Conservation (phyloP, 2,888 invertebrate genomes). For the Carpatolechia fugitivella region DNA sequence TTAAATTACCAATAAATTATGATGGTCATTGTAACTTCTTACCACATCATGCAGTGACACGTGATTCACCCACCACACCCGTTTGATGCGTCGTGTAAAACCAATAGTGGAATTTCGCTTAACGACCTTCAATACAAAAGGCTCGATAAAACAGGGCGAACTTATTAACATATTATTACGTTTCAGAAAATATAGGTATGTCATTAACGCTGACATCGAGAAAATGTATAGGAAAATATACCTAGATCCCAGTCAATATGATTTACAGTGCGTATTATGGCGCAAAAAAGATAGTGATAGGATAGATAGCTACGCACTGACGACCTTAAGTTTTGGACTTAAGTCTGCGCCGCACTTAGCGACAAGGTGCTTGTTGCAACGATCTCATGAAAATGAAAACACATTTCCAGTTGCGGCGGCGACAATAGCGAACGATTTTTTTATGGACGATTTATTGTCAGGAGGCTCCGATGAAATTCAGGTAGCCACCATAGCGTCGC, state of each 20-base stretch:
- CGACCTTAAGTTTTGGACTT: conserved; percentile 20
- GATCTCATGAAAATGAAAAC: conserved; percentile 8
- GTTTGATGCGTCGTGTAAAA: conserved; percentile 11
- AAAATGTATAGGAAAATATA: conserved; percentile 1
- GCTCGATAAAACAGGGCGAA: not conserved
- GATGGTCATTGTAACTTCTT: conserved; percentile 8
- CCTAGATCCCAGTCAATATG: not conserved
- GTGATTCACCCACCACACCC: conserved; percentile 9
- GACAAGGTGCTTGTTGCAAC: conserved; percentile 19
- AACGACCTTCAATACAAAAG: conserved; percentile 1
- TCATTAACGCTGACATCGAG: conserved; percentile 7
- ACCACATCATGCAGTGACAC: conserved; percentile 13
- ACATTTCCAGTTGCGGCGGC: not conserved
- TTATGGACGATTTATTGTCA: not conserved
- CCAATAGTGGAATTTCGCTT: not conserved
- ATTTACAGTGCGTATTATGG: conserved; percentile 1
- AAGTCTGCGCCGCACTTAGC: conserved; percentile 17
- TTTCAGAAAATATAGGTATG: not conserved
- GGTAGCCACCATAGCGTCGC: not conserved
- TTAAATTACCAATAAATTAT: conserved; percentile 2
- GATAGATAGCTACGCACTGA: conserved; percentile 12
- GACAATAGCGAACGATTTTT: conserved; percentile 1
- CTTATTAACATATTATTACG: not conserved
- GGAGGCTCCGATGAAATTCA: not conserved
- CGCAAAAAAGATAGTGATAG: not conserved